Percentiles rank a stretch among this genome's conserved stretches.
phyloP scores from a whole-genome alignment of 2,888 invertebrate species.

The Euzophera pinguis region DNA sequence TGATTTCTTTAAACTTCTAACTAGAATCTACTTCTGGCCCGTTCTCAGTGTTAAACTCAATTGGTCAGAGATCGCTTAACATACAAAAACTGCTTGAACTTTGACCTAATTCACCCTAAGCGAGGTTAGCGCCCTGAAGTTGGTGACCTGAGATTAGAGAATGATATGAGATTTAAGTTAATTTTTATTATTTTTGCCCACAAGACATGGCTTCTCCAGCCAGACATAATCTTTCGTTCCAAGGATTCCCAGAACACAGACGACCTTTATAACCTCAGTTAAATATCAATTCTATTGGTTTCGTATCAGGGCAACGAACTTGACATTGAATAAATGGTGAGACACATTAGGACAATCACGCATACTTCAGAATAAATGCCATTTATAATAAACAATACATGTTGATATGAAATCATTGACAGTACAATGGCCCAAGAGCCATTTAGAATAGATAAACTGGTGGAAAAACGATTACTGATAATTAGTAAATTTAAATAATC shows the following conservation, averaged over 20 bases:
- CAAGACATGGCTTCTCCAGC: neutral
- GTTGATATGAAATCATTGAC: neutral
- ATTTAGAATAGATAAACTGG: too few species aligned
- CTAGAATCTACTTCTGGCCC: too few species aligned
- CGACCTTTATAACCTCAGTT: neutral
- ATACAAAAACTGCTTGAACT: neutral
- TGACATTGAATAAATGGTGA: constrained; percentile 15
- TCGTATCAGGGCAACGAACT: neutral
- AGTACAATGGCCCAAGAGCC: too few species aligned
- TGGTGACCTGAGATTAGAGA: neutral
- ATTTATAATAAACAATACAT: neutral
- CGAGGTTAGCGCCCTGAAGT: neutral
- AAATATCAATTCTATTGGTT: neutral
- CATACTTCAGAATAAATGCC: neutral
- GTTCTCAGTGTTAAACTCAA: too few species aligned
- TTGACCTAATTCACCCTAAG: neutral
- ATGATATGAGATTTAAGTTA: neutral
- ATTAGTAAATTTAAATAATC: too few species aligned
- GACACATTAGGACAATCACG: neutral
- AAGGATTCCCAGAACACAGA: constrained; percentile 1
- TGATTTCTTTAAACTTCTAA: too few species aligned
- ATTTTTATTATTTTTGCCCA: neutral
- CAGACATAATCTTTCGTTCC: neutral
- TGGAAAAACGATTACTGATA: too few species aligned
- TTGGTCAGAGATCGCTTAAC: too few species aligned